Base-by-base conservation (phyloP, 1,140 invertebrate genomes). In the Pseudomyrmex gracilis region DNA sequence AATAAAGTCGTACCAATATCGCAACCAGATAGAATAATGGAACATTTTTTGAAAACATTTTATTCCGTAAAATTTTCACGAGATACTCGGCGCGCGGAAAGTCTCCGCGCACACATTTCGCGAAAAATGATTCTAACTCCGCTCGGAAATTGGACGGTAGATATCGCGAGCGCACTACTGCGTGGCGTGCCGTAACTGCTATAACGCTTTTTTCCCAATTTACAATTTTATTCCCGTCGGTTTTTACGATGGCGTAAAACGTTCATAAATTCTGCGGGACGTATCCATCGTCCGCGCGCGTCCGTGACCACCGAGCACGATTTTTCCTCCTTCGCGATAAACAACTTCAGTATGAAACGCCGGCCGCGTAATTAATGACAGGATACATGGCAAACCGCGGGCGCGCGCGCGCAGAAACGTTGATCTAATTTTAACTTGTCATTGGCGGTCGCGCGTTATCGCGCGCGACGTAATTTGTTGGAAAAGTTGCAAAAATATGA, bases 171-270 rank as follows among this genome's bases (percentile, higher is more conserved):
- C 34, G 34, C 34, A 34, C 34, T 34, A 34, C 34, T 34, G 34
- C n/a, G 47, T 51, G 20, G 82, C 76, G 53, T 53, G 70, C 63
- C 24, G 34, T 34, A 47, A 43, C 49, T 53, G 55, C 34, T 47
- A 68, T 58, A 80, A 63, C 43, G 51, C 10, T 55, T 68, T 87
- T 83, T 83, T 85, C 82, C 61, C 88, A 83, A 90, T 86, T 89
- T 86, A 88, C 84, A 88, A 88, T 90, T 89, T 86, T 82, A 77
- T 85, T 73, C 84, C 51, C 24, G 45, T 20, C 17, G 74, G 77
- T 87, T 67, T 89, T 88, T 86, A 88, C 58, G 68, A 61, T 20
- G 70, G 34, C 74, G 63, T 85, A 86, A 86, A 89, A 57, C 73
- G 45, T 82, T 77, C 84, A 89, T 89, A 86, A 89, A 89, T 90